Evolutionary conservation across 2,888 invertebrate species (phyloP), one percentile per base, ranked within the genome.

Genomic region (Scaptomyza flava): DNA sequence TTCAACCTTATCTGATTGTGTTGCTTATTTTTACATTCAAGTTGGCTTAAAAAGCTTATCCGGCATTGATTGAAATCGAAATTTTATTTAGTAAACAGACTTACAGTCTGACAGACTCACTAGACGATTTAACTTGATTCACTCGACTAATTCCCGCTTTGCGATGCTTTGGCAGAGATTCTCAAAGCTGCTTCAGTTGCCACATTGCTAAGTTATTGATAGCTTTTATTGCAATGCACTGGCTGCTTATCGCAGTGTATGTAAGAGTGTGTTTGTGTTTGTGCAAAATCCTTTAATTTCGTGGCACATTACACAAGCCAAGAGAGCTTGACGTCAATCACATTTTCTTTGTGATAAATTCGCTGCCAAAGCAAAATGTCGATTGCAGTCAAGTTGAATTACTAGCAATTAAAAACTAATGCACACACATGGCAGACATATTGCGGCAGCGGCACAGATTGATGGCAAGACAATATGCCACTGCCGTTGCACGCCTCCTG

Each of bases 391-490:
- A 46, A 69, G 73, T 81, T 69, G 70, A 87, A 81, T 84, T 81
- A 84, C 67, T 56, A 62, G 87, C 80, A 84, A 87, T 84, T 84
- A 84, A 84, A 84, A 87, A 73, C 76, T 72, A 79, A 79, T 81
- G 84, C 68, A 60, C 51, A 66, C 23, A 59, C 33, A 33, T 3
- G 53, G 45, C 57, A 57, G 36, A 36, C 57, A 36, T 56, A 45
- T 65, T 66, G 50, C 9, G 9, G 38, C 23, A 9, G 50, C 27
- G 27, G 65, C 46, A 48, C 52, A 68, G 77, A 83, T 78, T 76
- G 76, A 83, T 74, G 72, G 61, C 48, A 67, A 75, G 62, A 71
- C 62, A 75, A 67, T 71, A 58, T 64, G 50, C 45, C 33, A 52
- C 48, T 33, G 46, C 36, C 2, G 36, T 9, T 17, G 38, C 38